A percentile compares a stretch with the other conserved stretches of the same genome.
Evolutionary conservation across 2,113 vertebrate species (phyloP).

Genomic region (Kobus ellipsiprymnus): DNA sequence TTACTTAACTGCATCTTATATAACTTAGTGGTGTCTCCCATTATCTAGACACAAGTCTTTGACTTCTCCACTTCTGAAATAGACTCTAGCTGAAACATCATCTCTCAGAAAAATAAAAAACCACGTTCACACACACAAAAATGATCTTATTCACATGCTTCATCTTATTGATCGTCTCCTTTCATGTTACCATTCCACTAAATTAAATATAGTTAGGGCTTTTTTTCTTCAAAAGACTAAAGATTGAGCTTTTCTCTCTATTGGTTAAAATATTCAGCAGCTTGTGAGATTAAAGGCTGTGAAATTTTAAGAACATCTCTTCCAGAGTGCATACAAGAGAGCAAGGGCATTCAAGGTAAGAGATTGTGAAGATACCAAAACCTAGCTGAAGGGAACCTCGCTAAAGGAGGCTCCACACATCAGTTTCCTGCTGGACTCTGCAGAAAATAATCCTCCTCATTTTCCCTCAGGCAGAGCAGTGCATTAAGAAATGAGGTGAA

Average conservation of each 20-base stretch:
- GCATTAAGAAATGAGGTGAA: not conserved
- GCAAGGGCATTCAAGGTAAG: not conserved
- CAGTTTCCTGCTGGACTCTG: not conserved
- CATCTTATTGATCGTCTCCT: not conserved
- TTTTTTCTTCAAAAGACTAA: constrained; percentile 22
- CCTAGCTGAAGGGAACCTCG: not conserved
- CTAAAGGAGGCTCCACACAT: not conserved
- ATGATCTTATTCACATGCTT: not conserved
- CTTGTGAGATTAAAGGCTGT: not conserved
- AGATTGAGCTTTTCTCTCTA: not conserved
- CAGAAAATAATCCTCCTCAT: not conserved
- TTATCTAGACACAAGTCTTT: not conserved
- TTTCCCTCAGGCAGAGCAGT: not conserved
- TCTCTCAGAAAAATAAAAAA: constrained; percentile 8
- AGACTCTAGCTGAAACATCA: not conserved
- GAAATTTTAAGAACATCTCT: not conserved
- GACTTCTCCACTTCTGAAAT: not conserved
- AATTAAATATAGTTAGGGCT: not conserved
- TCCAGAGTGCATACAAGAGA: not conserved
- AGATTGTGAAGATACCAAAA: not conserved
- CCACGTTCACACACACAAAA: not conserved
- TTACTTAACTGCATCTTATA: not conserved
- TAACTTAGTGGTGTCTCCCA: not conserved
- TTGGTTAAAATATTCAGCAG: not conserved
- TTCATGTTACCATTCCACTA: not conserved